A percentile compares a stretch with the other conserved stretches of the same genome.
phyloP scores from a whole-genome alignment of 1,140 invertebrate genomes.

The Lepidurus apus region DNA sequence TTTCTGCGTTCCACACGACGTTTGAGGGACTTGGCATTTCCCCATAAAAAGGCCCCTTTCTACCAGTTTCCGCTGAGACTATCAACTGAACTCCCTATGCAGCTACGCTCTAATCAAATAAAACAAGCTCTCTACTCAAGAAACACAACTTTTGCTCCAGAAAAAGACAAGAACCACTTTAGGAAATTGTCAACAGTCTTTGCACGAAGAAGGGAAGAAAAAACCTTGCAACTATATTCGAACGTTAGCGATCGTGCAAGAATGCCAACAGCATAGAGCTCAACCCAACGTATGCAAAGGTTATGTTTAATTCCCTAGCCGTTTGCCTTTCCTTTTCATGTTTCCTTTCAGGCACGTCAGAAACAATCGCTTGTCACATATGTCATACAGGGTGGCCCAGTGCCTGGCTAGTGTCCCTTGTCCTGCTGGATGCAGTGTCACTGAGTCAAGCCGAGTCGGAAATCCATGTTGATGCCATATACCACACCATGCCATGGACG shows the following conservation, averaged over 20 bases:
- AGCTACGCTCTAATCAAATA: neutral
- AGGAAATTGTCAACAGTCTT: too few relatives aligned
- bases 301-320: too few relatives aligned
- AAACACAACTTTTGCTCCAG: neutral
- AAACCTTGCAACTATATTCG: too few relatives aligned
- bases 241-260: too few relatives aligned
- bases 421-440: neutral
- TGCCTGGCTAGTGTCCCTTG: neutral
- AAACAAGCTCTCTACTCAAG: neutral
- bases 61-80: neutral
- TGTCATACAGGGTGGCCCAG: conserved; percentile 12
- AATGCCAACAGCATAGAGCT: too few relatives aligned
- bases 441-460: too few relatives aligned
- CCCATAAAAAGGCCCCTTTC: neutral
- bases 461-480: too few relatives aligned
- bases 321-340: neutral
- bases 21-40: neutral
- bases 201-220: too few relatives aligned
- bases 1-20: too few relatives aligned
- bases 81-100: neutral
- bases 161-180: neutral
- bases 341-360: conserved; percentile 1
- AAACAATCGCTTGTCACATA: conserved; percentile 6
- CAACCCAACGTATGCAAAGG: too few relatives aligned
- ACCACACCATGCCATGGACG: too few relatives aligned